Evolutionary conservation across 2,797 vertebrate species (phyloP).

Genomic region (Peromyscus attwateri): DNA sequence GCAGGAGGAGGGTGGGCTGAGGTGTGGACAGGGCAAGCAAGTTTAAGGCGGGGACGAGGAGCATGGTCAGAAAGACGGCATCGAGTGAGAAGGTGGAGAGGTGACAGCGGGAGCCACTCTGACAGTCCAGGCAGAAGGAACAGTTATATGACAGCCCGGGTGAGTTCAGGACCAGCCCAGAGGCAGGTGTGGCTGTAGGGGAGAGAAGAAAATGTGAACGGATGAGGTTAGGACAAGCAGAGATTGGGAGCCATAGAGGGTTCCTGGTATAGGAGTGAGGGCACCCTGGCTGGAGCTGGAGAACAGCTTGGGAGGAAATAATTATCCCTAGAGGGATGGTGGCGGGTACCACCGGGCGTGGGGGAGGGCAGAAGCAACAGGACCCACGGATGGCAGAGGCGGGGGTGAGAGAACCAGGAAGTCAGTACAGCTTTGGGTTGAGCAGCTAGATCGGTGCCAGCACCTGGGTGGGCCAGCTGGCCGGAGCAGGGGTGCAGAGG

Average conservation of each 20-base stretch:
- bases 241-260: background rate
- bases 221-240: background rate
- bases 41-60: background rate
- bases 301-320: background rate
- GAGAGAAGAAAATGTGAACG: background rate
- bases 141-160: background rate
- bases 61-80: background rate
- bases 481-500: no score
- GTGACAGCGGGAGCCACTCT: background rate
- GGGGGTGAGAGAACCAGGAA: background rate
- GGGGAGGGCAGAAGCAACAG: no score
- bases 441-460: background rate
- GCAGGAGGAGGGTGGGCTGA: background rate
- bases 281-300: background rate
- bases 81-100: background rate
- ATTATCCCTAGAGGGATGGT: background rate
- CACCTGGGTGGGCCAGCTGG: fast-evolving
- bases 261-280: background rate
- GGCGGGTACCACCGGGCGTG: background rate
- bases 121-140: background rate
- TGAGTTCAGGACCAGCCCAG: background rate
- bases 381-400: background rate
- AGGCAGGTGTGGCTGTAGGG: background rate
- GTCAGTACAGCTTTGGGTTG: background rate
- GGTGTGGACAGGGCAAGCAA: background rate